Evolutionary conservation across 1,140 invertebrate species (phyloP).

Genomic region (Ericerus pela): DNA sequence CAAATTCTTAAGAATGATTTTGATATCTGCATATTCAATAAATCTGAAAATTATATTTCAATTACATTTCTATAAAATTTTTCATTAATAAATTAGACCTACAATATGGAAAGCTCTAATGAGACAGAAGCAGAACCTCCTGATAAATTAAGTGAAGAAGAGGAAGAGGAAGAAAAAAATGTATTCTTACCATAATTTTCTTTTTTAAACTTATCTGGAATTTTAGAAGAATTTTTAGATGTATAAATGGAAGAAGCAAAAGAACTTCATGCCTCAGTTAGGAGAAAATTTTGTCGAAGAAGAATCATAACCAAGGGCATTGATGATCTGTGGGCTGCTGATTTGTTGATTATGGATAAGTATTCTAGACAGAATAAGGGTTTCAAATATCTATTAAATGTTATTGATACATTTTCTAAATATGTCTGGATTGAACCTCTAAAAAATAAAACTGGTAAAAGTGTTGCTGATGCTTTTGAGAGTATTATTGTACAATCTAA

Average conservation of each 20-base stretch:
- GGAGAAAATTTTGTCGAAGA: slow-evolving; percentile 19
- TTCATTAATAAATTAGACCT: too few relatives aligned
- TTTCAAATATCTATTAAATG: slow-evolving; percentile 32
- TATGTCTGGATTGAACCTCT: slow-evolving; percentile 33
- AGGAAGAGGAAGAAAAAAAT: too few relatives aligned
- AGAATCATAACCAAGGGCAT: slow-evolving; percentile 16
- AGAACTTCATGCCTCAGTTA: slow-evolving; percentile 20
- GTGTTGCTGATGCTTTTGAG: slow-evolving; percentile 25
- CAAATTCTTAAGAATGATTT: too few relatives aligned
- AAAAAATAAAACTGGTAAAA: slow-evolving; percentile 32
- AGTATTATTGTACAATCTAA: slow-evolving; percentile 5
- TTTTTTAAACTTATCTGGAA: too few relatives aligned
- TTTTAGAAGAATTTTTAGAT: too few relatives aligned
- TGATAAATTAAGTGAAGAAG: too few relatives aligned
- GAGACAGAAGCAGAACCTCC: too few relatives aligned
- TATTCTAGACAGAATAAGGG: slow-evolving; percentile 29
- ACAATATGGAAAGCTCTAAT: too few relatives aligned
- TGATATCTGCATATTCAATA: too few relatives aligned
- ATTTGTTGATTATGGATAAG: slow-evolving; percentile 25
- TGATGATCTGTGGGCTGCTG: slow-evolving; percentile 19
- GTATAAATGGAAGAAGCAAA: neutral
- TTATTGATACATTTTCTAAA: slow-evolving; percentile 35
- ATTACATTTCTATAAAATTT: too few relatives aligned
- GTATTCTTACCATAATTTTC: too few relatives aligned
- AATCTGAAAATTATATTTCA: too few relatives aligned